These are phyloP conservation scores for Verasper variegatus DNA, from an alignment of 2,113 vertebrate species.

Conservation along the genomic window DNA sequence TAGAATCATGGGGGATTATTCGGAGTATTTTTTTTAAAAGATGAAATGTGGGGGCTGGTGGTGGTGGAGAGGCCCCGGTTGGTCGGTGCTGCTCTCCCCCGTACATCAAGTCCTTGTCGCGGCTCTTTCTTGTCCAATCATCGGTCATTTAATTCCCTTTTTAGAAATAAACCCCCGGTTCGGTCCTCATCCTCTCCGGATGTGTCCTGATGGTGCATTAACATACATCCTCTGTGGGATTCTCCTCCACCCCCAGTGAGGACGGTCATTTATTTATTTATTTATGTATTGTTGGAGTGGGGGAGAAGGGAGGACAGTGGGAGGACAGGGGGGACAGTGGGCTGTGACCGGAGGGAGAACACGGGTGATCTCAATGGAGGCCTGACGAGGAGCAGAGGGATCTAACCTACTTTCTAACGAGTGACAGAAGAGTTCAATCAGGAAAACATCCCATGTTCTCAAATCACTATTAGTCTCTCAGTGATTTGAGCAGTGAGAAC, in stretches of 20 bases:
- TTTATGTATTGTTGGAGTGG: background rate
- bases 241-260: background rate
- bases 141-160: background rate
- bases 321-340: background rate
- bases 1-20: background rate
- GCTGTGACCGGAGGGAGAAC: background rate
- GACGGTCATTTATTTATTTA: background rate
- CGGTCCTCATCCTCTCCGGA: too few species aligned
- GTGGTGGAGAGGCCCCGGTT: conserved; percentile 30
- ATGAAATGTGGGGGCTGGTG: background rate
- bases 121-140: conserved; percentile 42
- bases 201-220: background rate
- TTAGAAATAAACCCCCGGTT: too few species aligned
- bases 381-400: conserved; percentile 16
- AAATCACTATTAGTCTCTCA: too few species aligned
- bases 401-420: too few species aligned
- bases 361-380: conserved; percentile 32
- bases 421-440: too few species aligned
- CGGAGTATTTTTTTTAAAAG: background rate
- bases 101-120: background rate
- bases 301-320: background rate
- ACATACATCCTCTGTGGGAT: background rate
- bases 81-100: conserved; percentile 15
- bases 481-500: too few species aligned
- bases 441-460: too few species aligned